Conservation (phyloP, 2,113 vertebrate genomes). For the Potamarius usumacintae region DNA sequence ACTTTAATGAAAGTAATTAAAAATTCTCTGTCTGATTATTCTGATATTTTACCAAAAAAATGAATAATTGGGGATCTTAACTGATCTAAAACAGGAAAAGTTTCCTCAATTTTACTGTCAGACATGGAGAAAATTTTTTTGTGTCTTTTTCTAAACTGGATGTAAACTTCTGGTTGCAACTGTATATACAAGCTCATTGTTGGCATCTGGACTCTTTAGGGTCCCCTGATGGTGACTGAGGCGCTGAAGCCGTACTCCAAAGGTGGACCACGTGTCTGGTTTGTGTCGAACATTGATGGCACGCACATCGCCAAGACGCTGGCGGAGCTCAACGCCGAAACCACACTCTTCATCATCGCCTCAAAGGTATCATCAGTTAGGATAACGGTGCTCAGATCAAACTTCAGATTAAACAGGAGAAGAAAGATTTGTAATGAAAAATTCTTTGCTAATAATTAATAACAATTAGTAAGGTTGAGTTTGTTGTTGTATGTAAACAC, state of each 20-base stretch:
- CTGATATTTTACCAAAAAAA: too few species aligned
- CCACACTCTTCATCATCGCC: slow-evolving; percentile 90
- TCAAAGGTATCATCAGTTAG: slow-evolving; percentile 79
- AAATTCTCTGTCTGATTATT: too few species aligned
- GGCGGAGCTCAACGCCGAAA: slow-evolving; percentile 84
- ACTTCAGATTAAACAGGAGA: slow-evolving; percentile 30
- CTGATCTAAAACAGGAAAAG: too few species aligned
- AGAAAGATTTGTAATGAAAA: neutral
- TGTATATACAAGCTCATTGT: neutral
- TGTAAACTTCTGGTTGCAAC: too few species aligned
- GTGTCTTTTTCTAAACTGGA: too few species aligned
- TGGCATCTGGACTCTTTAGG: slow-evolving; percentile 66
- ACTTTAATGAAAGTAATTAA: too few species aligned
- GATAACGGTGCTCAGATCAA: slow-evolving; percentile 48
- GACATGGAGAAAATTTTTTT: too few species aligned
- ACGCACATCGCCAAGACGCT: slow-evolving; percentile 95
- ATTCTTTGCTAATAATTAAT: neutral
- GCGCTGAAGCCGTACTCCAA: slow-evolving; percentile 90
- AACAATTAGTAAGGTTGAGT: neutral
- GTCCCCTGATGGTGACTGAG: slow-evolving; percentile 97
- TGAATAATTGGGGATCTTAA: too few species aligned
- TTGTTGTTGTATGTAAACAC: neutral
- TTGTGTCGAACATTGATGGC: slow-evolving; percentile 97
- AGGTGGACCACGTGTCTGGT: slow-evolving; percentile 90
- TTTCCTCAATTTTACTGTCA: too few species aligned